Evolutionary conservation across 2,888 invertebrate species (phyloP), one percentile per base, ranked within the genome.

Genomic region (Saturnia pavonia): DNA sequence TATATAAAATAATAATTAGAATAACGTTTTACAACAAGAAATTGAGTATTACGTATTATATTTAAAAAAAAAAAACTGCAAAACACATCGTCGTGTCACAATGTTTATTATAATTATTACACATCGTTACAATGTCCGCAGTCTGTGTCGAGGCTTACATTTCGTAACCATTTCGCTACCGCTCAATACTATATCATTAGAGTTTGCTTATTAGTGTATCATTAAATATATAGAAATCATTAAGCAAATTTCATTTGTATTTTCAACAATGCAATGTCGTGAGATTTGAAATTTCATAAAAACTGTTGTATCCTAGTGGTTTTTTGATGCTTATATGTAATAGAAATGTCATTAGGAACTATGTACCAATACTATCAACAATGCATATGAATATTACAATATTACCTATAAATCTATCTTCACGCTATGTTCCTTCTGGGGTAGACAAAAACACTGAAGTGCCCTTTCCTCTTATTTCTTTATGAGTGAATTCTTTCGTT

Each of bases 141-240:
- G 54, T 54, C 54, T 54, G 54, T 54, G 54, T 54, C 22, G 54
- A 54, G 54, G 54, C 22, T 54, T 54, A 54, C 22, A 54, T 54
- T 54, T 54, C 22, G 11, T 54, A 54, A 54, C 22, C 22, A 22
- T 54, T 54, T 54, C 22, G 54, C 54, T 54, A 54, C 54, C 22
- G 54, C 22, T 54, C 11, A 54, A 22, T 54, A 54, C 22, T 22
- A 54, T 9, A 8, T 6, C 9, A 54, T 54, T 22, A 54, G 54
- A 54, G 11, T 7, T 22, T 54, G 54, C 54, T 54, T 54, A 54
- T 54, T 54, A 22, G 54, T 22, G 22, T n/a, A 22, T 54, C 11
- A 3, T 22, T 54, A 54, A 54, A 54, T 34, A 34, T 34, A 34
- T 6, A 34, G 3, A 34, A 34, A 34, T 34, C 34, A 34, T 34